Evolutionary conservation across 2,113 vertebrate genomes (phyloP).

Genomic region (Apistogramma diplotaenia): DNA sequence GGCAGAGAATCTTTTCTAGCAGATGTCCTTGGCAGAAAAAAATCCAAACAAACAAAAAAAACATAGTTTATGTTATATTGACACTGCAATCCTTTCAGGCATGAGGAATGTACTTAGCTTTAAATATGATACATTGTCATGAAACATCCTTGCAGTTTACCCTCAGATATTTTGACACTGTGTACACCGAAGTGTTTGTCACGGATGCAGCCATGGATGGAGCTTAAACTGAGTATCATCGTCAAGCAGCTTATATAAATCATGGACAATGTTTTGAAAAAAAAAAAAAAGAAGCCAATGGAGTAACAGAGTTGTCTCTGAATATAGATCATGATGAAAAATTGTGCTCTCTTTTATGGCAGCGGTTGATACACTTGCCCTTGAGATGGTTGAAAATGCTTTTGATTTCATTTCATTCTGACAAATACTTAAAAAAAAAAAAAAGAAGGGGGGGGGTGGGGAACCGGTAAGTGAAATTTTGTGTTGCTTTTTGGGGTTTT

Average conservation of each 20-base stretch:
- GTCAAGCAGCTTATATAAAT: conserved; percentile 10
- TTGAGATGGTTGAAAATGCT: not conserved
- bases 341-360: not conserved
- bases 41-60: not conserved
- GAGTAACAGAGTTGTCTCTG: not conserved
- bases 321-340: not conserved
- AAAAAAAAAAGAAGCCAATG: not conserved
- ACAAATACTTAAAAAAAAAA: not conserved
- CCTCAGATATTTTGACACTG: not conserved
- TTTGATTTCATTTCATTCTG: conserved; percentile 15
- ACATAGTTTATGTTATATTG: not conserved
- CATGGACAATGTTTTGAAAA: not conserved
- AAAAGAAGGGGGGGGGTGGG: not conserved
- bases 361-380: not conserved
- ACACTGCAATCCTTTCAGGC: not conserved
- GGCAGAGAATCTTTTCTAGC: not conserved
- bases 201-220: not conserved
- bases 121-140: not conserved
- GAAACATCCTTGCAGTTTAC: not conserved
- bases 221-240: not conserved
- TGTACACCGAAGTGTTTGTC: not conserved
- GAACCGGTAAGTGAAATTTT: not conserved
- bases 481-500: no score
- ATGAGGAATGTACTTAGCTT: not conserved
- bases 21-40: not conserved